These are phyloP conservation scores for Liodrosophila aerea DNA, from an alignment of 2,888 invertebrate species.

Conservation along the genomic window DNA sequence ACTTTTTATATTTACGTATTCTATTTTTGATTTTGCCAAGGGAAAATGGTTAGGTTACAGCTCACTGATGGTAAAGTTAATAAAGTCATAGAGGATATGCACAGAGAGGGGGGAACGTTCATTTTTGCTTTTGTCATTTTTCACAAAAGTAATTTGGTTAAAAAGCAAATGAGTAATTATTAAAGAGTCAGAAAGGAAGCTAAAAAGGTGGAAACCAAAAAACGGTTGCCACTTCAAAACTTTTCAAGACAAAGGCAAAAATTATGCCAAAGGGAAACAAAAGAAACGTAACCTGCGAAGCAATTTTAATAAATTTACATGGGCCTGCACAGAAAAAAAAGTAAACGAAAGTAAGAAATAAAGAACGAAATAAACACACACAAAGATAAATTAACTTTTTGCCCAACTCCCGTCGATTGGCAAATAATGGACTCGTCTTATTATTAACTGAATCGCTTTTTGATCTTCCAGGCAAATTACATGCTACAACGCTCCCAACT, in stretches of 20 bases:
- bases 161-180: conserved; percentile 71
- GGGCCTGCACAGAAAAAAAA: conserved; percentile 2
- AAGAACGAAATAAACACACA: conserved; percentile 15
- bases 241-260: conserved; percentile 31
- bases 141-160: conserved; percentile 63
- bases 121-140: conserved; percentile 50
- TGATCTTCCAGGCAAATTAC: conserved; percentile 62
- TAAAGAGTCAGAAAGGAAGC: conserved; percentile 30
- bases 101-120: conserved; percentile 1
- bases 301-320: conserved; percentile 35
- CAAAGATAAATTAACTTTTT: conserved; percentile 48
- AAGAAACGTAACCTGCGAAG: conserved; percentile 26
- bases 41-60: conserved; percentile 1
- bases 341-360: not conserved
- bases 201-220: conserved; percentile 5
- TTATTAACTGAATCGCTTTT: conserved; percentile 66
- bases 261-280: conserved; percentile 3
- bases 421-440: conserved; percentile 61
- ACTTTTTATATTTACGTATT: conserved; percentile 20
- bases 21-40: conserved; percentile 25
- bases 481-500: conserved; percentile 43
- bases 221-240: conserved; percentile 37
- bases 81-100: not conserved
- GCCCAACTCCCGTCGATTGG: conserved; percentile 51
- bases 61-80: conserved; percentile 8